Base-by-base conservation (phyloP, 2,888 invertebrate species). In the Allophyes oxyacanthae region DNA sequence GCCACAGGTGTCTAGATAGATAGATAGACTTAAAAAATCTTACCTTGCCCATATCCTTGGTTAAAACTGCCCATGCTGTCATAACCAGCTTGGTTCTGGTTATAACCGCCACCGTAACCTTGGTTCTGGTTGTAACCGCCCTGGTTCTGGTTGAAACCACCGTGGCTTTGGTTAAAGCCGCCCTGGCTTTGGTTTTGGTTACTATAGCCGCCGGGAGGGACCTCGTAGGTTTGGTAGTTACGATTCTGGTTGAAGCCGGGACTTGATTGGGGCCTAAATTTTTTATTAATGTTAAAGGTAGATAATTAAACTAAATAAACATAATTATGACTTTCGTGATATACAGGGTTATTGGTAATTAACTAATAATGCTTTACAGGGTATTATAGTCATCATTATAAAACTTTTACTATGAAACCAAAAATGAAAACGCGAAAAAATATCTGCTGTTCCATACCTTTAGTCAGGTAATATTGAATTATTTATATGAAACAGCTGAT, bases 181-280 rank as follows among this genome's bases (percentile, higher is more conserved):
- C 30, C n/a, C 0, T 79, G 77, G 0, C 33, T 53, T 26, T 73
- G 76, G 15, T 59, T 53, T 26, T 73, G 76, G 15, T 59, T 66
- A 42, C 68, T 78, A 68, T 90, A 90, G n/a, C 90, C 90, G 0
- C 92, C 91, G 0, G 77, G 72, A 0, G 75, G 75, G 0, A 75
- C 75, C 44, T 75, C 75, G 33, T 66, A 75, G 0, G 75, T 75
- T 37, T 75, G 75, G 41, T 81, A 81, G 40, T 75, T 75, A 26
- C 75, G 45, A 65, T 88, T 91, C 6, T 83, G 85, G 37, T 80
- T 83, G 60, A 61, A 75, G 1, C 43, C 82, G 1, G 87, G 86
- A 26, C 80, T 84, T 0, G 85, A 79, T 75, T 90, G 90, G 0
- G 87, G 83, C 50, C 92, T 92, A 81, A 1, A 79, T 79, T 28